These are phyloP conservation scores for Antedon mediterranea DNA, from an alignment of 53 echinoderm and acorn worm genomes.

Conservation along the genomic window DNA sequence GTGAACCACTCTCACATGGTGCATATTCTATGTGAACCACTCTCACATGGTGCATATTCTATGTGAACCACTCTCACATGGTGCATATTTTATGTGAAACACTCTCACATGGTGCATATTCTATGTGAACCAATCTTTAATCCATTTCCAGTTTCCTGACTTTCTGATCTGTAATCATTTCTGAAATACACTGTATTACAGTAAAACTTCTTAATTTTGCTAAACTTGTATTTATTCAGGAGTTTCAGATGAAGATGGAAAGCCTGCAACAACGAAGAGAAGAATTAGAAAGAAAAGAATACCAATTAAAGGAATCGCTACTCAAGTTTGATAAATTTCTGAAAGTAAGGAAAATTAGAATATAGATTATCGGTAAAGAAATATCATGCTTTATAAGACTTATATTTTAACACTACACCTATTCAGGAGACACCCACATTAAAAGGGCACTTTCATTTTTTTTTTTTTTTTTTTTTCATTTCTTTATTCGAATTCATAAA, in stretches of 20 bases:
- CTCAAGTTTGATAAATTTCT: conserved; percentile 96
- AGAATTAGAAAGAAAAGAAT: conserved; percentile 86
- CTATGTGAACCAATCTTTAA: background rate
- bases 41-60: background rate
- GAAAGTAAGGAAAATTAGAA: conserved; percentile 29
- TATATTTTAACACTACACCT: too few relatives aligned
- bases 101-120: background rate
- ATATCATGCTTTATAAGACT: too few relatives aligned
- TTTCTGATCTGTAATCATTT: too few relatives aligned
- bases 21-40: background rate
- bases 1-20: background rate
- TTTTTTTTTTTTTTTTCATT: too few relatives aligned
- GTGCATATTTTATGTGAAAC: background rate
- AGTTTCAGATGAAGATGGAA: conserved; percentile 99
- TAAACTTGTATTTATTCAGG: conserved; percentile 27
- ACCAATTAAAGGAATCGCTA: conserved; percentile 83
- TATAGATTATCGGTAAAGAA: too few relatives aligned
- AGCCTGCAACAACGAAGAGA: conserved; percentile 88
- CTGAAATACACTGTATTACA: too few relatives aligned
- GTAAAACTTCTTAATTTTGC: too few relatives aligned
- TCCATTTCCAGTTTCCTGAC: background rate
- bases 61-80: too few relatives aligned
- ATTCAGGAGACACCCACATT: too few relatives aligned
- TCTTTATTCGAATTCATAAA: too few relatives aligned
- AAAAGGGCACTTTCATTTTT: too few relatives aligned